Evolutionary conservation across 2,113 vertebrate species (phyloP).

Genomic region (Neodontobutis hainanensis): DNA sequence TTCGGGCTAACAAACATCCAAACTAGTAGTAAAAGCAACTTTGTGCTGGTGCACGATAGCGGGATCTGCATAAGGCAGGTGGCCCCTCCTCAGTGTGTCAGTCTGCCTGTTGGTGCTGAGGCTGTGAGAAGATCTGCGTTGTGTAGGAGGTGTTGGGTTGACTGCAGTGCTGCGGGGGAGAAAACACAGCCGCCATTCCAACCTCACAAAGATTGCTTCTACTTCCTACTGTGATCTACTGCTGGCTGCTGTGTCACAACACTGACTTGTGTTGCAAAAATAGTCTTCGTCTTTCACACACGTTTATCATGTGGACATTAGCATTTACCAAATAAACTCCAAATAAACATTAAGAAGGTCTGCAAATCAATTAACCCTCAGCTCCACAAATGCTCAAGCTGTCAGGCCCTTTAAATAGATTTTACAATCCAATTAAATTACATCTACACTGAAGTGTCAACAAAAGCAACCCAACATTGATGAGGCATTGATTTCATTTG

Average conservation of each 20-base stretch:
- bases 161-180: conserved; percentile 66
- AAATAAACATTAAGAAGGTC: conserved; percentile 14
- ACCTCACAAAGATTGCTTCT: conserved; percentile 49
- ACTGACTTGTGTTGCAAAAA: conserved; percentile 46
- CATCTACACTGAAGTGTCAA: conserved; percentile 45
- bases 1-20: not conserved
- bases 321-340: conserved; percentile 4
- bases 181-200: conserved; percentile 53
- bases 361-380: conserved; percentile 50
- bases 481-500: conserved; percentile 47
- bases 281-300: conserved; percentile 20
- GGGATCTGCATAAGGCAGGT: conserved; percentile 46
- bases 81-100: conserved; percentile 38
- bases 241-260: conserved; percentile 49
- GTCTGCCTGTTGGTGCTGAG: conserved; percentile 49
- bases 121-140: conserved; percentile 67
- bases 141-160: conserved; percentile 74
- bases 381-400: conserved; percentile 34
- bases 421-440: conserved; percentile 63
- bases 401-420: conserved; percentile 48
- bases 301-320: conserved; percentile 9
- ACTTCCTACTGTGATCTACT: conserved; percentile 63
- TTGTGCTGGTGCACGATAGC: conserved; percentile 3
- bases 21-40: conserved; percentile 25
- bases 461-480: conserved; percentile 38